phyloP scores from a whole-genome alignment of 2,113 vertebrate genomes.

The Diadophis punctatus region DNA sequence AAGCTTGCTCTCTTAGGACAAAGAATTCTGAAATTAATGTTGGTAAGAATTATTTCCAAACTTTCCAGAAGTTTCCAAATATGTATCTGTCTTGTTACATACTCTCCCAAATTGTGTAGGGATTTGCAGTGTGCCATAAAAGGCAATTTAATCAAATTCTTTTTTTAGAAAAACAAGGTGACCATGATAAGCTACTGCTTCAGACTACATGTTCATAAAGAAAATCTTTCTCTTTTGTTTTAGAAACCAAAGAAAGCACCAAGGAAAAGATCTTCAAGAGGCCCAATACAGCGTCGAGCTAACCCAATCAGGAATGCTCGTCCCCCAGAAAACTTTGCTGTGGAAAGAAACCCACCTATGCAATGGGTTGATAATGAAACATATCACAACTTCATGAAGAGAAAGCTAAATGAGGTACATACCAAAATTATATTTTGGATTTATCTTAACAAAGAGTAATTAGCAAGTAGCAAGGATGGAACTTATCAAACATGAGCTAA shows the following conservation, averaged over 20 bases:
- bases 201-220: not conserved
- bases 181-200: too few species aligned
- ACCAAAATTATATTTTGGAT: not conserved
- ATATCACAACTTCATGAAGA: constrained; percentile 71
- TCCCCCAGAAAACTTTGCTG: constrained; percentile 87
- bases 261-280: constrained; percentile 73
- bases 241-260: constrained; percentile 74
- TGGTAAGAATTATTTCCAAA: not conserved
- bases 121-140: not conserved
- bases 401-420: constrained; percentile 77
- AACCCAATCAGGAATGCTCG: constrained; percentile 90
- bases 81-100: not conserved
- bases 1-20: not conserved
- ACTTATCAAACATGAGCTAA: not conserved
- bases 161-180: not conserved
- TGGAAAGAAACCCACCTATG: constrained; percentile 65
- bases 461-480: not conserved
- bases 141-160: too few species aligned
- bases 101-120: not conserved
- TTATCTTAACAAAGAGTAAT: not conserved
- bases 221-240: not conserved
- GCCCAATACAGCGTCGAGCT: constrained; percentile 72
- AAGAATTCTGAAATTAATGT: not conserved
- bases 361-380: constrained; percentile 64
- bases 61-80: not conserved